Evolutionary conservation across 1,140 invertebrate species (phyloP), one percentile per base, ranked within the genome.

Genomic region (Drosophila suzukii): DNA sequence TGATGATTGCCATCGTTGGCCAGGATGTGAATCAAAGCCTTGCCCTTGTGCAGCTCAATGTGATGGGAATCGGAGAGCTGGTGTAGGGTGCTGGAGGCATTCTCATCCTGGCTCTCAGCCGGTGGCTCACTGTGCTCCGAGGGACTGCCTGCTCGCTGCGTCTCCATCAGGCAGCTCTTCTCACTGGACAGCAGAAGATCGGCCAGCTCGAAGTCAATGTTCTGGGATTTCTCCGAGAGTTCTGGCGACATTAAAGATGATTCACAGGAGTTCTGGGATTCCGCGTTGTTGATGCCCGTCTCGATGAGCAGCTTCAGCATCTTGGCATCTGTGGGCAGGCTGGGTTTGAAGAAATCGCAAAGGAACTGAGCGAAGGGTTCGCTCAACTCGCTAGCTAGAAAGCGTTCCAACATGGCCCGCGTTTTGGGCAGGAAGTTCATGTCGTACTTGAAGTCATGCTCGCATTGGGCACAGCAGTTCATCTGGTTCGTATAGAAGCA

Each of bases 11-110:
- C 96, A 90, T 96, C 96, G 54, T 96, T 95, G 49, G 95, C 94
- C n/a, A 96, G 93, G 51, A 95, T 95, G 90, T 97, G 96, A 36
- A 97, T 93, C 38, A 96, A 91, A 2, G 96, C 96, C 76, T 95
- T 94, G 65, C 95, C 95, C 80, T 92, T 92, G 58, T 92, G 91
- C 47, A 95, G 95, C 74, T 94, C 94, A 80, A 94, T 93, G 36
- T 93, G 91, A 66, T 92, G 91, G 4, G 85, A 91, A 17, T 92
- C 91, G 13, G 91, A 92, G 0, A 92, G 76, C 49, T 92, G 91
- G 56, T 91, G 90, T 30, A 92, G 17, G 1, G 90, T 86, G 43
- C 81, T 92, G 1, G 84, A 90, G 3, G 82, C 89, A 50, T 92
- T 92, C 41, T 92, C 90, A 24, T 91, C 91, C 55, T 91, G 91